phyloP scores from a whole-genome alignment of 1,140 invertebrate genomes.

The Globodera ellingtonae region DNA sequence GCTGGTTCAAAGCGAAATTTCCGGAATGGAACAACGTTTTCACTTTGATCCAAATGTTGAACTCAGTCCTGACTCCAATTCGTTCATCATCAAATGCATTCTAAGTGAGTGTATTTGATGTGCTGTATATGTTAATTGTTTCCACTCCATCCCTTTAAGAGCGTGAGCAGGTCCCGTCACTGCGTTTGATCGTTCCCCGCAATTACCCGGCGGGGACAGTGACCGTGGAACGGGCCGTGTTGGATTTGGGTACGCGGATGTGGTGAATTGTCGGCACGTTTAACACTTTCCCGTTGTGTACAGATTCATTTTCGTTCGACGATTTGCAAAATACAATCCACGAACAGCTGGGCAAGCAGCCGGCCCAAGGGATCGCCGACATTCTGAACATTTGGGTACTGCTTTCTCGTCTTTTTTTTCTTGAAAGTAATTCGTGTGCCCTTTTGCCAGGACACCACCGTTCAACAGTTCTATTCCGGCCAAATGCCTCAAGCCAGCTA shows the following conservation, averaged over 20 bases:
- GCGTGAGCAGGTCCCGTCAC: constrained; percentile 36
- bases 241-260: constrained; percentile 42
- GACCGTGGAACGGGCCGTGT: constrained; percentile 35
- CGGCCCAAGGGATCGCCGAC: not conserved
- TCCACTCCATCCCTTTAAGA: constrained; percentile 30
- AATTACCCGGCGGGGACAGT: constrained; percentile 36
- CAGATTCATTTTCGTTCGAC: constrained; percentile 14
- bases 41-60: constrained; percentile 40
- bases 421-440: not conserved
- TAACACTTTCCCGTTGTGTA: no score
- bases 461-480: constrained; percentile 32
- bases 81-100: constrained; percentile 25
- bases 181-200: constrained; percentile 41
- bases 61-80: constrained; percentile 29
- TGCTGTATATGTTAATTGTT: not conserved
- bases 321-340: constrained; percentile 22
- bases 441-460: constrained; percentile 27
- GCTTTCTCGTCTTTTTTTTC: constrained; percentile 16
- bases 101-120: constrained; percentile 15
- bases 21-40: constrained; percentile 40
- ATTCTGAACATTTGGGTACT: constrained; percentile 4
- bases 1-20: constrained; percentile 36
- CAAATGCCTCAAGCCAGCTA: constrained; percentile 30
- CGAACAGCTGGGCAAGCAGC: constrained; percentile 3
- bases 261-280: not conserved